Evolutionary conservation across 2,888 invertebrate genomes (phyloP), one percentile per base, ranked within the genome.

Genomic region (Dynastes grantii): DNA sequence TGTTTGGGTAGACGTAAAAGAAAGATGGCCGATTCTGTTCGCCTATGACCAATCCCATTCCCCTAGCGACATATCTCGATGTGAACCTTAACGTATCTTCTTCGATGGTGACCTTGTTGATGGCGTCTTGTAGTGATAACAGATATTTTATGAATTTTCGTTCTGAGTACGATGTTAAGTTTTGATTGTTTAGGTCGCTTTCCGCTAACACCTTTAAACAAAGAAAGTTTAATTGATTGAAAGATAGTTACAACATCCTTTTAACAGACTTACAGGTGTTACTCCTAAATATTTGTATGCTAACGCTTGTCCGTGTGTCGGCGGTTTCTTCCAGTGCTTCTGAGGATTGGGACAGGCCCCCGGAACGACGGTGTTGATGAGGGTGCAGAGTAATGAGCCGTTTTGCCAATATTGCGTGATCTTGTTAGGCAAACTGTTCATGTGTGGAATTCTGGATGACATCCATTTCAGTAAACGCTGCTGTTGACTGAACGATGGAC

Each of bases 251-350:
- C 9, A 11, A 45, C 11, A 11, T 11, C 2, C 45, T 67, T 27
- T 16, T 40, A 6, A 40, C 27, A 65, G 77, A 81, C 90, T 89
- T 84, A 92, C 92, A 85, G 92, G 92, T 82, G 90, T 88, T 81
- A 92, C 90, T 84, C 91, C 92, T 82, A 92, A 89, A 85, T 92
- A 92, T 84, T 92, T 91, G 80, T 91, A 91, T 53, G 92, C 92
- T 70, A 92, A 90, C 5, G 91, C 88, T 86, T 92, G 92, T 55
- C 92, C 92, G 83, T 92, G 92, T 0, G 89, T 89, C 0, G 91
- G 91, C 0, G 91, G 90, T 79, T 87, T 86, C 40, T 83, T 85
- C 85, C 87, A 87, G 81, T 92, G 92, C 40, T 87, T 83, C 71
- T 87, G 86, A 0, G 89, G 88, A 3, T 92, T 92, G 0, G 90